Evolutionary conservation across 2,113 vertebrate genomes (phyloP).

Genomic region (Tapirus terrestris): DNA sequence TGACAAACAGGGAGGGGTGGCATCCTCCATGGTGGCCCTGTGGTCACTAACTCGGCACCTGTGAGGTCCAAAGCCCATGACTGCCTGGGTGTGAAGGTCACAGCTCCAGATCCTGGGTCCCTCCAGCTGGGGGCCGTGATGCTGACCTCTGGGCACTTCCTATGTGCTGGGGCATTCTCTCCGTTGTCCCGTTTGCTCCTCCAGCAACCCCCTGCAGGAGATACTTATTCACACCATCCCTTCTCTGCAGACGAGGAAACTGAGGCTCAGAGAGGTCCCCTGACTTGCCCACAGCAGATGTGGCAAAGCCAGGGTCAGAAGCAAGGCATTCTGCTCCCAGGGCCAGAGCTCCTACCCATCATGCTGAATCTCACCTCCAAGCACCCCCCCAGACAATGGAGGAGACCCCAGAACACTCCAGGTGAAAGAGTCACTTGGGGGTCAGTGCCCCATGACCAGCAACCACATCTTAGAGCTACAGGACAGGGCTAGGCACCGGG

Average conservation of each 20-base stretch:
- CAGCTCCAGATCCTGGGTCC: not conserved
- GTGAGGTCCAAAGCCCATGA: not conserved
- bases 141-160: not conserved
- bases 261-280: not conserved
- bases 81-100: not conserved
- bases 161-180: not conserved
- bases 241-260: not conserved
- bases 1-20: not conserved
- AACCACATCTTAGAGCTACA: not conserved
- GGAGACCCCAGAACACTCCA: not conserved
- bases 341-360: fast-evolving
- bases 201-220: not conserved
- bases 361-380: not conserved
- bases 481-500: not conserved
- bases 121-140: not conserved
- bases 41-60: not conserved
- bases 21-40: not conserved
- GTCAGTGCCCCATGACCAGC: not conserved
- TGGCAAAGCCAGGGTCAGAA: not conserved
- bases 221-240: not conserved
- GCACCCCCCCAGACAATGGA: not conserved
- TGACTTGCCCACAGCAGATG: not conserved
- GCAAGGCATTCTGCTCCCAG: not conserved
- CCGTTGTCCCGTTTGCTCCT: not conserved
- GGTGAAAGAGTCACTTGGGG: not conserved